phyloP scores from a whole-genome alignment of 2,797 vertebrate species.

The Eurystomus glaucurus region DNA sequence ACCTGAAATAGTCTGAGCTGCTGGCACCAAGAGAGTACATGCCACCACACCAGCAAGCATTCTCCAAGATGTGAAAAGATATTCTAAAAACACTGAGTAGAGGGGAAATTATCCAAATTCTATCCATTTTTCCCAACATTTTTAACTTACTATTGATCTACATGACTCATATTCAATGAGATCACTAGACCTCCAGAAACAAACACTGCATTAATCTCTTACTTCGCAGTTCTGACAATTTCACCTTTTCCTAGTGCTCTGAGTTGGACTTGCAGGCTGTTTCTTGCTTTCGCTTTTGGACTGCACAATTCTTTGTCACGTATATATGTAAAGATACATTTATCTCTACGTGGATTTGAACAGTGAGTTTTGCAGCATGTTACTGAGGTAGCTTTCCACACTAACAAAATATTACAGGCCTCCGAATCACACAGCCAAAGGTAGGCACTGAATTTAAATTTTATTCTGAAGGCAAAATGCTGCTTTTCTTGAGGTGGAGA shows the following conservation, averaged over 20 bases:
- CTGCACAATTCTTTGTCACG: background rate
- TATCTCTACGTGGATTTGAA: rapidly evolving
- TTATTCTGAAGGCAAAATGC: background rate
- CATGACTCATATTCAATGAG: background rate
- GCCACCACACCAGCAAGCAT: too few species aligned
- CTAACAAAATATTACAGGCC: background rate
- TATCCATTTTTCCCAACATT: background rate
- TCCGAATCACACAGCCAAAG: background rate
- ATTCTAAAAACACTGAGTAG: background rate
- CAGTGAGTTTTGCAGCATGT: background rate
- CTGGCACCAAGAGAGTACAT: background rate
- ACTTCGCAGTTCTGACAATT: background rate
- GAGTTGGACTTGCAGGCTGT: background rate
- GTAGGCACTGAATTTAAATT: background rate
- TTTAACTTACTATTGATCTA: background rate
- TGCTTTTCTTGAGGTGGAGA: background rate
- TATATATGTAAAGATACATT: background rate
- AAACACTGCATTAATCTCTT: background rate
- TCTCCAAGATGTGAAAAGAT: background rate
- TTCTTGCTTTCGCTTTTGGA: background rate
- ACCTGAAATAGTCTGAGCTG: background rate
- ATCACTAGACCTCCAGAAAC: background rate
- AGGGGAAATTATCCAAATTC: background rate
- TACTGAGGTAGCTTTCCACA: background rate
- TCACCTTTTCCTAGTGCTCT: background rate